Evolutionary conservation across 2,888 invertebrate species (phyloP).

Genomic region (Agelastica alni): DNA sequence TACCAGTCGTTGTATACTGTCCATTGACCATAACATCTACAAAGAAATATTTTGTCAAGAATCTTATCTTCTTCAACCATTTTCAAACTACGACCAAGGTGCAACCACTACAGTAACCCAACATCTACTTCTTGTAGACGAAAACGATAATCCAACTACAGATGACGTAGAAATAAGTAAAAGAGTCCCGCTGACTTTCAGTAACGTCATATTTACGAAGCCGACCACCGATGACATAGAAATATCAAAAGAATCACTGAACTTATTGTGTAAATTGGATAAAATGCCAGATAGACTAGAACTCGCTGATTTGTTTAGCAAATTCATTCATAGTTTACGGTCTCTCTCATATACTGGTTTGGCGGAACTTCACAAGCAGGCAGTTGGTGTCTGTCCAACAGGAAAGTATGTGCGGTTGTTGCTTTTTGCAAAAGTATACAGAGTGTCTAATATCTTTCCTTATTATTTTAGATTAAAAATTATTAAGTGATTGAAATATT

Average conservation of each 20-base stretch:
- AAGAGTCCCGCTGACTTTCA: conserved; percentile 71
- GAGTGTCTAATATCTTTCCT: no score
- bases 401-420: conserved; percentile 66
- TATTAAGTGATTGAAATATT: no score
- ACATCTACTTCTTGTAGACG: conserved; percentile 62
- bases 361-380: conserved; percentile 66
- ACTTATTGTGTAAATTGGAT: conserved; percentile 67
- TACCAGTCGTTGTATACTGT: conserved; percentile 70
- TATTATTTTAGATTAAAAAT: no score
- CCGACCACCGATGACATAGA: conserved; percentile 73
- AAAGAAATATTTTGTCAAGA: conserved; percentile 73
- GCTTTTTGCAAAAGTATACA: no score
- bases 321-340: conserved; percentile 69
- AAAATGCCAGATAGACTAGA: conserved; percentile 65
- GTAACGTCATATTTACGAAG: conserved; percentile 69
- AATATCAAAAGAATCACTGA: conserved; percentile 71
- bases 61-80: conserved; percentile 73
- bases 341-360: conserved; percentile 71
- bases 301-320: conserved; percentile 67
- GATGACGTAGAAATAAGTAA: conserved; percentile 61
- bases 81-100: conserved; percentile 74
- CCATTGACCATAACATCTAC: conserved; percentile 78
- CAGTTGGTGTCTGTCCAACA: conserved; percentile 67
- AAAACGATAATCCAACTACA: conserved; percentile 58
- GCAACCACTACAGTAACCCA: conserved; percentile 71